Conservation (phyloP, 2,888 invertebrate species). For the Ophraella communa region DNA sequence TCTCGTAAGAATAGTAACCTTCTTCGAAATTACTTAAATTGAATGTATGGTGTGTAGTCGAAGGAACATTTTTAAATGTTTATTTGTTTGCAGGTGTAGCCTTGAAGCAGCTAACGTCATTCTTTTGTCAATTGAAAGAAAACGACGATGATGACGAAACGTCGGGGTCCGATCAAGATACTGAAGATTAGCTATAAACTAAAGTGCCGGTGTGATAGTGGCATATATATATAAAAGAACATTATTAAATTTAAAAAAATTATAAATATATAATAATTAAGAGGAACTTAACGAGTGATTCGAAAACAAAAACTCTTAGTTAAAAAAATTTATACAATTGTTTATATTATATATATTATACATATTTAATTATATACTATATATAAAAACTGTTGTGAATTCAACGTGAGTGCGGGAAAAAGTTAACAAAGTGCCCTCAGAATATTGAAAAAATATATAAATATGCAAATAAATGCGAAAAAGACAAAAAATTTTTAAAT, state of each 20-base stretch:
- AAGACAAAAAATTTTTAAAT: constrained; percentile 45
- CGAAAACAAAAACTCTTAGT: constrained; percentile 48
- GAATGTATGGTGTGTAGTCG: too few species aligned
- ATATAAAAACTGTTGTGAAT: constrained; percentile 44
- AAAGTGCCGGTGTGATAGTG: constrained; percentile 39
- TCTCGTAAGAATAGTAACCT: too few species aligned
- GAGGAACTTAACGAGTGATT: constrained; percentile 29
- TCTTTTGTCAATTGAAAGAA: constrained; percentile 74
- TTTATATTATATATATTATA: constrained; percentile 57
- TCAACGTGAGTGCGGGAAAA: constrained; percentile 40
- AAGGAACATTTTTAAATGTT: too few species aligned
- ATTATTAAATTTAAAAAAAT: constrained; percentile 42
- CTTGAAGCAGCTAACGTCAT: constrained; percentile 74
- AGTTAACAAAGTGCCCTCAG: constrained; percentile 37
- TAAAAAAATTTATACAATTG: constrained; percentile 59
- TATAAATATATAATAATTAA: constrained; percentile 32
- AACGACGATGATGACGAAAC: constrained; percentile 68
- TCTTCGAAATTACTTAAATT: too few species aligned
- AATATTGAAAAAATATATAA: constrained; percentile 12
- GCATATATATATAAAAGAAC: constrained; percentile 41
- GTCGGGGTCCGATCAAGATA: constrained; percentile 25
- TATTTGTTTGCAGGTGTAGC: constrained; percentile 66
- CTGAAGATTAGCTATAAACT: constrained; percentile 18
- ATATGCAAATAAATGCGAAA: constrained; percentile 32
- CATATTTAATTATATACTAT: constrained; percentile 52